Evolutionary conservation across 1,140 invertebrate genomes (phyloP).

Genomic region (Hycleus cichorii): DNA sequence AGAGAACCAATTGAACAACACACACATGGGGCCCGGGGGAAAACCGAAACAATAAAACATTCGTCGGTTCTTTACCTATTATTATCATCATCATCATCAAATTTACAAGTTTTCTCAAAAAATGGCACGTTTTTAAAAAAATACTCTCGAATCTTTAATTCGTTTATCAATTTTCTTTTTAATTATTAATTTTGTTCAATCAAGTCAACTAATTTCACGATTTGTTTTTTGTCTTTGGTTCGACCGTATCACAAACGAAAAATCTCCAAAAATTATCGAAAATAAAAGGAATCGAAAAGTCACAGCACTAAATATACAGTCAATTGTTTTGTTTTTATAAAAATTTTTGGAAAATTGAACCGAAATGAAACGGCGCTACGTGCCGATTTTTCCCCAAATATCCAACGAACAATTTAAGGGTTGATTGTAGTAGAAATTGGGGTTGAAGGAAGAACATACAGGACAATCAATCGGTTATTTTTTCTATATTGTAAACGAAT

Average conservation of each 20-base stretch:
- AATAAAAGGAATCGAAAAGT: constrained; percentile 32
- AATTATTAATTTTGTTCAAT: background rate
- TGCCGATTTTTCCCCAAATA: no score
- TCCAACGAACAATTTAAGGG: no score
- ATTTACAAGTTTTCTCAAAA: background rate
- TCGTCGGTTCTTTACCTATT: constrained; percentile 14
- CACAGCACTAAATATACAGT: constrained; percentile 41
- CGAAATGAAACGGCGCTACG: no score
- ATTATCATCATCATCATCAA: background rate
- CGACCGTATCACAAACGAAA: constrained; percentile 37
- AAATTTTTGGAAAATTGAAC: no score
- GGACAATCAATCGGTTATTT: no score
- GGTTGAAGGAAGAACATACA: no score
- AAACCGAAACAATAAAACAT: constrained; percentile 4
- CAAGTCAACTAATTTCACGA: no score
- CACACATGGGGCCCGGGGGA: background rate
- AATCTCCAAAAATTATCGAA: constrained; percentile 8
- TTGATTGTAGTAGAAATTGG: no score
- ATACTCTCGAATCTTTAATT: constrained; percentile 29
- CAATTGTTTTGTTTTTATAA: constrained; percentile 8
- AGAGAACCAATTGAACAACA: background rate
- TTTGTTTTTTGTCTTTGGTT: constrained; percentile 34
- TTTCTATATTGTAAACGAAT: no score
- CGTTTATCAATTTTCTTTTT: constrained; percentile 11
- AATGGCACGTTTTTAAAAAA: constrained; percentile 37